These are phyloP conservation scores for Dicycla oo DNA, from an alignment of 2,888 invertebrate species.

Conservation along the genomic window DNA sequence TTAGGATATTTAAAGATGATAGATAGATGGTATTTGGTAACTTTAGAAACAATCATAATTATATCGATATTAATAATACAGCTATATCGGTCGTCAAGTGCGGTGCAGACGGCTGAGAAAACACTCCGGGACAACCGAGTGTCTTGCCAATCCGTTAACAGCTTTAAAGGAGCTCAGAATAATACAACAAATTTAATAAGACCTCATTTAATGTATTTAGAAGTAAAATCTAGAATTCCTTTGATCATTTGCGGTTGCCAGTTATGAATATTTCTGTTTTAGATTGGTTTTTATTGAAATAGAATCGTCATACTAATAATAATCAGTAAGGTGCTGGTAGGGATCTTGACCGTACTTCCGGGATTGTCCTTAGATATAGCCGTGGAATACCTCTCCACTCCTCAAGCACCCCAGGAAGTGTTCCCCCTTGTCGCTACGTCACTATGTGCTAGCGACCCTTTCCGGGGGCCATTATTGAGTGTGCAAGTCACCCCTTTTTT, in stretches of 20 bases:
- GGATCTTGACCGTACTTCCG: no score
- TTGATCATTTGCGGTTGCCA: background rate
- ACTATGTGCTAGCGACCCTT: no score
- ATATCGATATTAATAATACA: slow-evolving; percentile 31
- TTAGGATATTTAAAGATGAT: no score
- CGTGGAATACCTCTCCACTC: no score
- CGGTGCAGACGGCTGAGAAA: slow-evolving; percentile 65
- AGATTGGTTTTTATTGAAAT: slow-evolving; percentile 7
- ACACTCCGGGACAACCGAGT: slow-evolving; percentile 54
- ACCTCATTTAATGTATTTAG: slow-evolving; percentile 13
- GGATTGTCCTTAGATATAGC: no score
- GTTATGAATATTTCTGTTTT: slow-evolving; percentile 16
- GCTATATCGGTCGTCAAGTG: slow-evolving; percentile 39
- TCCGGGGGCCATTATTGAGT: no score
- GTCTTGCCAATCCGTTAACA: slow-evolving; percentile 64
- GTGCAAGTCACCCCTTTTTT: no score
- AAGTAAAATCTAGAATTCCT: background rate
- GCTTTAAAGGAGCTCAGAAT: slow-evolving; percentile 47
- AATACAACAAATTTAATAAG: slow-evolving; percentile 12
- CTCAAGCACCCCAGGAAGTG: no score
- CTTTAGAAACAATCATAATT: background rate
- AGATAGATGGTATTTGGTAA: no score
- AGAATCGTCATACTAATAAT: slow-evolving; percentile 14
- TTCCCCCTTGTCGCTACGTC: no score
- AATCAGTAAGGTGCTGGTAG: no score